Evolutionary conservation across 2,888 invertebrate genomes (phyloP).

Genomic region (Ellobium chinense): DNA sequence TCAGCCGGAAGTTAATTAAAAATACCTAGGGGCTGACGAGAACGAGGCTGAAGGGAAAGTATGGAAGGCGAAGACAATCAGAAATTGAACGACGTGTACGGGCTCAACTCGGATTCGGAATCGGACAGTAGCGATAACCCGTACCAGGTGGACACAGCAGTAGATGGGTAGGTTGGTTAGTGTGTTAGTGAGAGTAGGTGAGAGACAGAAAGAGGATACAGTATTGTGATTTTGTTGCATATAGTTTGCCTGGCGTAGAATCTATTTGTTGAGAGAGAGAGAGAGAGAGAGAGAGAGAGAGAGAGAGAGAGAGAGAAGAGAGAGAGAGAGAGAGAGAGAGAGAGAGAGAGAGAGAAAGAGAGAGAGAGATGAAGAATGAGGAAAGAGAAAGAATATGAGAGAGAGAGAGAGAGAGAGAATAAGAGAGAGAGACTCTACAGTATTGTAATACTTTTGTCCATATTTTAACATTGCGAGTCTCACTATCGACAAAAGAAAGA

Average conservation of each 20-base stretch:
- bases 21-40: no score
- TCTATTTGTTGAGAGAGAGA: not conserved
- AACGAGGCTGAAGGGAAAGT: no score
- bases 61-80: no score
- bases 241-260: no score
- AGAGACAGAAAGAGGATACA: not conserved
- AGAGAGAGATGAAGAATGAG: not conserved
- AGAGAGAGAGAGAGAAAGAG: not conserved
- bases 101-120: conserved; percentile 32
- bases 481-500: no score
- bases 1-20: no score
- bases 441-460: no score
- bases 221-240: no score
- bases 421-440: not conserved
- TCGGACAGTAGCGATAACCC: conserved; percentile 39
- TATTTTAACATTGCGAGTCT: no score
- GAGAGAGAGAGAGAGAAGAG: not conserved
- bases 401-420: conserved; percentile 16
- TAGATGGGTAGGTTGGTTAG: conserved; percentile 34
- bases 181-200: not conserved
- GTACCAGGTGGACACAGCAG: conserved; percentile 18
- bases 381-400: conserved; percentile 22
- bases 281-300: not conserved
- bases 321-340: not conserved
- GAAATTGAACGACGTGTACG: conserved; percentile 31